Conservation (phyloP, 2,888 invertebrate genomes). For the Tipula unca region DNA sequence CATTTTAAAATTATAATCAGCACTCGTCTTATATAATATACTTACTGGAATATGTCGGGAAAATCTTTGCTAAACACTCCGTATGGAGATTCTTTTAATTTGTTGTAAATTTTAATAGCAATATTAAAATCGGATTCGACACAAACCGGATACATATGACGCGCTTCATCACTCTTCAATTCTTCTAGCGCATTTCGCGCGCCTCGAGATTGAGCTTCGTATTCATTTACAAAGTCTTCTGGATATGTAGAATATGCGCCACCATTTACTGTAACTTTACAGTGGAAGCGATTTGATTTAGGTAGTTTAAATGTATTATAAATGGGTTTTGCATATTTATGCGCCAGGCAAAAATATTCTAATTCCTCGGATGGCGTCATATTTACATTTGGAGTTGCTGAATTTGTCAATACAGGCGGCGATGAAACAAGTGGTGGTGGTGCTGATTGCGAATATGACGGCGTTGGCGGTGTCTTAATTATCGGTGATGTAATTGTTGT, state of each 20-base stretch:
- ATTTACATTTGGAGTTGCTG: neutral
- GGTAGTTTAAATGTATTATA: constrained; percentile 31
- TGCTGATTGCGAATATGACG: neutral
- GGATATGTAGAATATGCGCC: constrained; percentile 36
- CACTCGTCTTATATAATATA: neutral
- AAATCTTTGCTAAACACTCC: constrained; percentile 53
- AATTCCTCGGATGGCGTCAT: neutral
- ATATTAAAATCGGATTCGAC: constrained; percentile 33
- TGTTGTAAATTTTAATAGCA: constrained; percentile 32
- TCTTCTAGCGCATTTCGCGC: constrained; percentile 35
- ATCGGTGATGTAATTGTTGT: neutral
- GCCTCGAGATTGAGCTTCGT: constrained; percentile 33
- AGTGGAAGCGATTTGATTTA: constrained; percentile 30
- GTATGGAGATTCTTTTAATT: constrained; percentile 43
- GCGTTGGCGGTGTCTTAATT: neutral
- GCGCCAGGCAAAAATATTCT: constrained; percentile 32
- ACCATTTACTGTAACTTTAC: constrained; percentile 34
- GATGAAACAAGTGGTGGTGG: neutral
- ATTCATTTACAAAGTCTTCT: constrained; percentile 32
- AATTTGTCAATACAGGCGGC: neutral
- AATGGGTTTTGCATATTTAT: constrained; percentile 29
- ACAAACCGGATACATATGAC: constrained; percentile 31
- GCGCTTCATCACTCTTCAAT: constrained; percentile 30
- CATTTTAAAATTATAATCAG: neutral
- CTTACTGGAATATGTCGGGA: constrained; percentile 45